phyloP scores from a whole-genome alignment of 2,113 vertebrate species.

The Varanus komodoensis region DNA sequence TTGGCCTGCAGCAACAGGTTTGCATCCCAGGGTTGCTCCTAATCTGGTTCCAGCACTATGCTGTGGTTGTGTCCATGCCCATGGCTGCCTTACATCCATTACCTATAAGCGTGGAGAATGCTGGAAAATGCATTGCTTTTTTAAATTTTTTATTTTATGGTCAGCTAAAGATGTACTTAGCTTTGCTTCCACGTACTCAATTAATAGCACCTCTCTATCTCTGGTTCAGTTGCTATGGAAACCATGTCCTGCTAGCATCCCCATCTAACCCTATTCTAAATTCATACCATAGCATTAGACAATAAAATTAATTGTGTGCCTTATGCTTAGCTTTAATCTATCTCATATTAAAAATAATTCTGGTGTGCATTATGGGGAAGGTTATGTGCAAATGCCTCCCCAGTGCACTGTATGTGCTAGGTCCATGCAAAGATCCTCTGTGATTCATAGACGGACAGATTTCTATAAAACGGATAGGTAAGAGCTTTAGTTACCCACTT shows the following conservation, averaged over 20 bases:
- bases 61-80: too few species aligned
- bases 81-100: not conserved
- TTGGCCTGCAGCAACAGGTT: not conserved
- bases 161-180: constrained; percentile 1
- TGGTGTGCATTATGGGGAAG: not conserved
- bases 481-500: not conserved
- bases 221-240: constrained; percentile 75
- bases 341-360: not conserved
- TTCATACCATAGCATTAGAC: constrained; percentile 39
- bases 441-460: not conserved
- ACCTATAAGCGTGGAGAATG: not conserved
- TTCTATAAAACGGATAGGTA: not conserved
- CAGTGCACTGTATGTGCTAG: not conserved
- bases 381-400: not conserved
- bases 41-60: not conserved
- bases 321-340: constrained; percentile 26
- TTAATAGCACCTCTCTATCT: constrained; percentile 9
- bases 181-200: constrained; percentile 26
- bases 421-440: not conserved
- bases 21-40: not conserved
- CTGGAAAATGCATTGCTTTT: not conserved
- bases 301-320: constrained; percentile 29
- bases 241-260: constrained; percentile 61
- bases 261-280: constrained; percentile 46
- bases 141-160: not conserved